A percentile compares a stretch with the other conserved stretches of the same genome.
phyloP scores from a whole-genome alignment of 2,888 invertebrate genomes.

The Caenorhabditis japonica region DNA sequence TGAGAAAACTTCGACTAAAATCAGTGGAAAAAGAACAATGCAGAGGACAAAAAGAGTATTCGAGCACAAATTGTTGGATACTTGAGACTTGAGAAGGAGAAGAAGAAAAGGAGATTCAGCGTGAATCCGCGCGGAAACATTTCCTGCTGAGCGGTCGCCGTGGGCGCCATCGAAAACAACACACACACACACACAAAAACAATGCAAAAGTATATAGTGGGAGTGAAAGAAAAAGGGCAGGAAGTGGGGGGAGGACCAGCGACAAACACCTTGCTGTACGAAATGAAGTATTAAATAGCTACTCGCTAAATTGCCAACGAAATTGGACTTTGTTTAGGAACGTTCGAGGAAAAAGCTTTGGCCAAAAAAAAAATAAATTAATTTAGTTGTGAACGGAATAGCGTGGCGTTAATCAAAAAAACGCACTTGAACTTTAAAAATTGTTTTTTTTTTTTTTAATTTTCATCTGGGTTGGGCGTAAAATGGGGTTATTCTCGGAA shows the following conservation, averaged over 20 bases:
- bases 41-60: too few relatives aligned
- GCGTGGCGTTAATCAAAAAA: too few relatives aligned
- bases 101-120: not conserved
- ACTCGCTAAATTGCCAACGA: slow-evolving; percentile 1
- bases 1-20: too few relatives aligned
- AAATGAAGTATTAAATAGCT: slow-evolving; percentile 2
- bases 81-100: slow-evolving; percentile 37
- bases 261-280: slow-evolving; percentile 30
- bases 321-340: not conserved
- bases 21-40: too few relatives aligned
- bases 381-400: too few relatives aligned
- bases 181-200: too few relatives aligned
- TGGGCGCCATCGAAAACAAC: slow-evolving; percentile 25
- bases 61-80: slow-evolving; percentile 9
- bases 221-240: slow-evolving; percentile 3
- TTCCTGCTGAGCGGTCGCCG: not conserved
- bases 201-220: slow-evolving; percentile 36
- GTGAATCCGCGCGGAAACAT: slow-evolving; percentile 52
- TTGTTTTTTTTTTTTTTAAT: too few relatives aligned
- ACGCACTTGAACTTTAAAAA: too few relatives aligned
- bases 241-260: slow-evolving; percentile 18
- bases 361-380: too few relatives aligned
- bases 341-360: too few relatives aligned
- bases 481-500: too few relatives aligned
- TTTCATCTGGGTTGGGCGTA: too few relatives aligned